Evolutionary conservation across 2,113 vertebrate genomes (phyloP), one percentile per base, ranked within the genome.

Genomic region (Ceuthmochares aereus): DNA sequence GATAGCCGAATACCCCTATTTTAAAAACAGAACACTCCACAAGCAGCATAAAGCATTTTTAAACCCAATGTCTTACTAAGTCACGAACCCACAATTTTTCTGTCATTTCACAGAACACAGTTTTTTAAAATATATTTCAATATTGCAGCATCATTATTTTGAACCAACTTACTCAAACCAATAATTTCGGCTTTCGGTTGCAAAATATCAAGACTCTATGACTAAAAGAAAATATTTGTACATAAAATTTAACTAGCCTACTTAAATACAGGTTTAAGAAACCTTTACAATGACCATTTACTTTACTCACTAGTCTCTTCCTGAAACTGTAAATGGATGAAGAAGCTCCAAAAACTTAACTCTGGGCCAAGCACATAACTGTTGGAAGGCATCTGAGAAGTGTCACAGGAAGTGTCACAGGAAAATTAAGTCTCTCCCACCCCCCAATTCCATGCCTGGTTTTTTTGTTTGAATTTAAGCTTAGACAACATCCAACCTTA

Each of bases 321-420:
- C 25, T 55, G 15, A 60, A 84, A 80, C 3, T 3, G 9, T 21
- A 84, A 80, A 69, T 11, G 4, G 15, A 40, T 8, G 6, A 45
- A 51, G 74, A 58, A 77, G 11, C 19, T 81, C 26, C 43, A 86
- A 20, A 89, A 40, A 32, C 1, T 0, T 26, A 85, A 59, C 29
- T 73, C 34, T 25, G 20, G 34, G 27, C 34, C 15, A 83, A 66
- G 18, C 21, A 22, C 3, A 1, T 23, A 60, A 29, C 6, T 11
- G n/a, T n/a, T 26, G 14, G 42, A 54, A 68, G 37, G n/a, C 26
- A 64, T 1, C 9, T 4, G 7, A 81, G 30, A 1, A 0, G 9
- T 47, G n/a, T n/a, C n/a, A n/a, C n/a, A 49, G 8, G 7, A 77
- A 70, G 42, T 16, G 75, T 51, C 40, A 78, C 23, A 56, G 62